Evolutionary conservation across 2,888 invertebrate genomes (phyloP), one percentile per base, ranked within the genome.

Genomic region (Coelinius sp.): DNA sequence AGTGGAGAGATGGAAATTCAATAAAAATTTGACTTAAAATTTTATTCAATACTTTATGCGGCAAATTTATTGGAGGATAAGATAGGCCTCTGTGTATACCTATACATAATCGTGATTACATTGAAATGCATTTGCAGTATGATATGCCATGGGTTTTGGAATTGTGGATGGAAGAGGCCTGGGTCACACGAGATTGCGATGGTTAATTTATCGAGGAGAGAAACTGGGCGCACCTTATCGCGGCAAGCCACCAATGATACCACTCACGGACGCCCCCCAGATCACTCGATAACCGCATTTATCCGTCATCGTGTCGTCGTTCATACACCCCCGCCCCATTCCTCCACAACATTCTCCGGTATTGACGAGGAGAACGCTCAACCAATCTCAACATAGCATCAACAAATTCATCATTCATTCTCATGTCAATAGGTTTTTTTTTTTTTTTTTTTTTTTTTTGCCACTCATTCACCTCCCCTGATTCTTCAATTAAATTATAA

Each of bases 181-280:
- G 85, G 86, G 87, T 87, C 86, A 85, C 84, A 86, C 83, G 85
- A 85, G 87, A 86, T 86, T 86, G 77, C 74, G 78, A 76, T 77
- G 73, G 75, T 77, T 78, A 78, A 78, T 78, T 77, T 78, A 78
- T 78, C 77, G 80, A 77, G 75, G 17, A 49, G 46, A 49, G 46
- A 82, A 84, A 79, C 77, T 79, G 79, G 71, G 77, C 75, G 80
- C 80, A 78, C 81, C 80, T 81, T 84, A 83, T 86, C 79, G 62
- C 66, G 65, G 49, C 63, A 77, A 77, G 73, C 77, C 76, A 75
- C 75, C 35, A 68, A 74, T 73, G 87, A 87, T 87, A 86, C 86
- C 85, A 85, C 83, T 85, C 81, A 75, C 71, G 81, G 81, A 86
- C 87, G 87, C 87, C 87, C 76, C 87, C 87, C 87, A 86, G 87